phyloP scores from a whole-genome alignment of 2,797 vertebrate species.

The Taenioides sp. region DNA sequence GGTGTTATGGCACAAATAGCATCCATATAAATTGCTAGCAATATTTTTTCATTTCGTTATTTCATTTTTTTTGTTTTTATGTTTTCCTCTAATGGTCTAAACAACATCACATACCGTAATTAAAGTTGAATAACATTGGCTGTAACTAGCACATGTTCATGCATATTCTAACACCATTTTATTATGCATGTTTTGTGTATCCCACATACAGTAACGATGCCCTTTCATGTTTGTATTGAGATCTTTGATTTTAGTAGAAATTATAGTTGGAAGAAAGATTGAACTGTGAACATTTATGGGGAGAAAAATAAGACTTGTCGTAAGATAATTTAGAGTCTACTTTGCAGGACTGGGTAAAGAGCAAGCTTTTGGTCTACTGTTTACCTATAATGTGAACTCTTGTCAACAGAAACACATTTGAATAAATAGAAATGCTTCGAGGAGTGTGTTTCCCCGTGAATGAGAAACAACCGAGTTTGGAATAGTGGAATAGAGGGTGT shows the following conservation, averaged over 20 bases:
- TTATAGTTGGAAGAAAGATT: conserved; percentile 7
- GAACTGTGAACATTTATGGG: not conserved
- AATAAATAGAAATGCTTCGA: not conserved
- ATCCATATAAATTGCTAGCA: not conserved
- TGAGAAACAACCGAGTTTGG: not conserved
- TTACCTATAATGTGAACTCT: not conserved
- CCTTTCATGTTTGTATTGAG: not conserved
- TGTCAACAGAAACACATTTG: not conserved
- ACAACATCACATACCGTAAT: not conserved
- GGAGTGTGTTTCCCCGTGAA: not conserved
- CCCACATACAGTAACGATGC: conserved; percentile 12
- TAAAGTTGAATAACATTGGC: not conserved
- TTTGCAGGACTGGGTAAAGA: not conserved
- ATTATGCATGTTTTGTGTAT: conserved; percentile 38
- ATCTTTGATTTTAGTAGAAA: conserved; percentile 15
- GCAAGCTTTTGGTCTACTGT: not conserved
- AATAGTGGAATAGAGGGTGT: not conserved
- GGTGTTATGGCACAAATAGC: not conserved
- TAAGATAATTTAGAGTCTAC: conserved; percentile 37
- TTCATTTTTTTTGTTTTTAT: not conserved
- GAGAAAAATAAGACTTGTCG: conserved; percentile 8
- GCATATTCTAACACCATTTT: conserved; percentile 37
- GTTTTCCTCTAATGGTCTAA: not conserved
- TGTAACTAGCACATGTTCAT: conserved; percentile 36
- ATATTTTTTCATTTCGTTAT: not conserved